Base-by-base conservation (phyloP, 2,113 vertebrate genomes). In the Verasper variegatus region DNA sequence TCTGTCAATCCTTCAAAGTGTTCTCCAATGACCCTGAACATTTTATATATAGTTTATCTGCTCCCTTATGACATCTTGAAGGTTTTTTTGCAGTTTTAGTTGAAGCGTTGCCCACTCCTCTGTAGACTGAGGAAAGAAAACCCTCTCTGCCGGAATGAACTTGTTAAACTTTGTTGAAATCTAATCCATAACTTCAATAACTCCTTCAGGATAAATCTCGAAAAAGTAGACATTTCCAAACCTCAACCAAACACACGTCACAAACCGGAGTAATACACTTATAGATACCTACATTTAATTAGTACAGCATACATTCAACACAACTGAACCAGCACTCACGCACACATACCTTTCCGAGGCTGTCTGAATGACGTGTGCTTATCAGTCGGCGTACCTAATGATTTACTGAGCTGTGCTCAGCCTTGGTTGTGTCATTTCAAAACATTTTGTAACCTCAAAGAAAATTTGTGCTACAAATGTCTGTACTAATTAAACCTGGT, bases 401-500 rank as follows among this genome's bases (percentile, higher is more conserved):
- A 37, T 21, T 18, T 11, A 31, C 27, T 59, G 26, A 24, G 15
- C 20, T 10, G 26, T 18, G 26, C 24, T 15, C 20, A 15, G 60
- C n/a, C 11, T 8, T 23, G 60, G 20, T 15, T 3, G 3, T 63
- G 21, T 49, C 26, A 35, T 35, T 20, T 4, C 24, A 57, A 13
- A 1, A 42, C 27, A 15, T 27, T 26, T 23, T 13, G 21, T 57
- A 57, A 24, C 23, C 12, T 57, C 51, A 20, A 8, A n/a, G 51
- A n/a, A n/a, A 15, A 54, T 54, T 10, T 54, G 51, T 9, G 5
- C 51, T 54, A 6, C 5, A n/a, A 21, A 15, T 8, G 20, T 71
- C 69, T 78, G 72, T 62, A 72, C 76, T 42, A 58, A 72, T 79
- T 79, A 74, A 82, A 78, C 4, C 47, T 18, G 47, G 47, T 17